Conservation (phyloP, 2,888 invertebrate genomes). For the Gymnosoma rotundatum region DNA sequence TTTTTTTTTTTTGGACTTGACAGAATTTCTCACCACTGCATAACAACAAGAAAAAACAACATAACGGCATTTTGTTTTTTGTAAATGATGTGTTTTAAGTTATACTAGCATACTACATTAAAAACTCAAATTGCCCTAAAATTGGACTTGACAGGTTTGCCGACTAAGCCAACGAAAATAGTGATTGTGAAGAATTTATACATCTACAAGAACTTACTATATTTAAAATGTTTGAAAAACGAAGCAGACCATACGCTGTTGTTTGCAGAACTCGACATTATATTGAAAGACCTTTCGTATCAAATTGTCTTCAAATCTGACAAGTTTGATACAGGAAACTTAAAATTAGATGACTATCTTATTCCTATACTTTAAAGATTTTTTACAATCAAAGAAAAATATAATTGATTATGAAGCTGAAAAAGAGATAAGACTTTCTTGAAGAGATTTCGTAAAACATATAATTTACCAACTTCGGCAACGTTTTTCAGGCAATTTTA, state of each 20-base stretch:
- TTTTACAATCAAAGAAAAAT: too few relatives aligned
- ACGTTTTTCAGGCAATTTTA: slow-evolving; percentile 2
- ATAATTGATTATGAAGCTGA: slow-evolving; percentile 19
- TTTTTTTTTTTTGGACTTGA: too few relatives aligned
- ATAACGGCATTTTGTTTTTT: too few relatives aligned
- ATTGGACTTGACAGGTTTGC: too few relatives aligned
- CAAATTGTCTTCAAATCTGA: slow-evolving; percentile 26
- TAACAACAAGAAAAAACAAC: too few relatives aligned
- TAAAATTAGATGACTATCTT: not conserved
- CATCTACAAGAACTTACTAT: not conserved
- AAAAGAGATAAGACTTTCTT: slow-evolving; percentile 5
- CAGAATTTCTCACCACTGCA: too few relatives aligned
- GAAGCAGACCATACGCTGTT: slow-evolving; percentile 19
- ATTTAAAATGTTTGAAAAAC: slow-evolving; percentile 27
- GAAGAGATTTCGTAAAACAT: slow-evolving; percentile 9
- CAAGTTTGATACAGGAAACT: slow-evolving; percentile 8
- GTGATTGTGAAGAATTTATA: not conserved
- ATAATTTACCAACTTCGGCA: not conserved
- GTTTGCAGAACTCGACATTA: slow-evolving; percentile 13
- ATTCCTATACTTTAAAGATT: too few relatives aligned
- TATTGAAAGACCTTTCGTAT: slow-evolving; percentile 13
- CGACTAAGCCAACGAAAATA: too few relatives aligned
- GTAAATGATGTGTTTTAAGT: too few relatives aligned
- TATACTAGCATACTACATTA: too few relatives aligned
- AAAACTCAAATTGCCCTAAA: too few relatives aligned